These are phyloP conservation scores for Rhinolophus ferrumequinum DNA, from an alignment of 2,113 vertebrate species.

Conservation along the genomic window DNA sequence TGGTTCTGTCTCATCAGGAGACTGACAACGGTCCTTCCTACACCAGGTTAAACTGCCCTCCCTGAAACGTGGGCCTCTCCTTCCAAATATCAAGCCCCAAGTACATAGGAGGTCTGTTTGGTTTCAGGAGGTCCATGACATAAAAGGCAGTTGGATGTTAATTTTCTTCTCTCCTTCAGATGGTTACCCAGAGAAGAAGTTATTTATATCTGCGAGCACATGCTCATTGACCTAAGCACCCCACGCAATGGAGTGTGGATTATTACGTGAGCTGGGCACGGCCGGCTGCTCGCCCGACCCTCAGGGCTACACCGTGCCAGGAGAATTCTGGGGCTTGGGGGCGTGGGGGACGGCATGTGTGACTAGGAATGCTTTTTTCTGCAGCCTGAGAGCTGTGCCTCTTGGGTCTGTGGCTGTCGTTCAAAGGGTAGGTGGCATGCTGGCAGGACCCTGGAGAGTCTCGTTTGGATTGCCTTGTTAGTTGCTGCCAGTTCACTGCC, in stretches of 20 bases:
- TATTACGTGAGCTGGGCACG: not conserved
- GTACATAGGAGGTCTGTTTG: not conserved
- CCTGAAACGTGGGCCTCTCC: not conserved
- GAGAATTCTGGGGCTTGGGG: no score
- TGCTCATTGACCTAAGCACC: not conserved
- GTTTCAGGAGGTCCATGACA: constrained; percentile 48
- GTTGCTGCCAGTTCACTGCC: no score
- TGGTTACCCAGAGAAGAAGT: not conserved
- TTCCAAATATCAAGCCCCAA: constrained; percentile 11
- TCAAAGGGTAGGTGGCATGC: no score
- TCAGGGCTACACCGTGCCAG: no score
- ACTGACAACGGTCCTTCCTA: not conserved
- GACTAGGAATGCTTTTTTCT: no score
- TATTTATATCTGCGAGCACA: not conserved
- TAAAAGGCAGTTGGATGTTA: not conserved
- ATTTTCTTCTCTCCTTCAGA: not conserved
- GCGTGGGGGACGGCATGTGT: no score
- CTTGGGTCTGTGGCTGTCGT: no score
- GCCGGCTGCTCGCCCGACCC: no score
- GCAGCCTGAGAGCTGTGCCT: no score
- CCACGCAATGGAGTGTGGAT: not conserved
- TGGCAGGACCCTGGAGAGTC: no score
- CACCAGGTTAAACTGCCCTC: no score
- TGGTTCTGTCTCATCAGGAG: constrained; percentile 37
- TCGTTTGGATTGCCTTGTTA: no score